phyloP scores from a whole-genome alignment of 2,797 vertebrate species.

The Columba guinea region DNA sequence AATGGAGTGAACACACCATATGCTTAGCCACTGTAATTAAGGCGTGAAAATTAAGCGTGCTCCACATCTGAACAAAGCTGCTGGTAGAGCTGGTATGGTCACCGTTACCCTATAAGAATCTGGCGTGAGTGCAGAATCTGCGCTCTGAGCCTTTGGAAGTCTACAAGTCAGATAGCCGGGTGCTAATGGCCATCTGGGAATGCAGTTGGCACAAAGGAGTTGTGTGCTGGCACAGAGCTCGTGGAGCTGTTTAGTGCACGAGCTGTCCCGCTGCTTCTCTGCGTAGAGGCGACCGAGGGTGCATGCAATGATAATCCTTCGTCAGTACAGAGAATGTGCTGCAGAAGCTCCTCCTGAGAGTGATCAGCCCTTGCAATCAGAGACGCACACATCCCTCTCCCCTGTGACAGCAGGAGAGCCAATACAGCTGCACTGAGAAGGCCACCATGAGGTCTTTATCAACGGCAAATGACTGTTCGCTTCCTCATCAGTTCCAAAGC shows the following conservation, averaged over 20 bases:
- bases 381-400: background rate
- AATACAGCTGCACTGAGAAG: background rate
- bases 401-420: background rate
- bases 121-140: background rate
- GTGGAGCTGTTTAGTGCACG: background rate
- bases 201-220: background rate
- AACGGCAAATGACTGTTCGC: background rate
- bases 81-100: background rate
- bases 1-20: background rate
- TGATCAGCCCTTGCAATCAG: background rate
- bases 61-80: background rate
- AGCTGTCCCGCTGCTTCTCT: background rate
- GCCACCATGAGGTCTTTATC: background rate
- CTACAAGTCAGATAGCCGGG: background rate
- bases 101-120: background rate
- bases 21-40: background rate
- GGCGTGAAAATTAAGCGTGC: background rate
- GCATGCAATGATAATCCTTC: background rate
- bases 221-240: background rate
- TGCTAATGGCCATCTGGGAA: conserved; percentile 48
- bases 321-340: rapidly evolving
- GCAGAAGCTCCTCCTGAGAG: background rate
- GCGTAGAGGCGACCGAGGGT: background rate
- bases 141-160: background rate
- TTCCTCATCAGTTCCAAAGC: background rate